Evolutionary conservation across 1,140 invertebrate genomes (phyloP), one percentile per base, ranked within the genome.

Genomic region (Streblospio benedicti): DNA sequence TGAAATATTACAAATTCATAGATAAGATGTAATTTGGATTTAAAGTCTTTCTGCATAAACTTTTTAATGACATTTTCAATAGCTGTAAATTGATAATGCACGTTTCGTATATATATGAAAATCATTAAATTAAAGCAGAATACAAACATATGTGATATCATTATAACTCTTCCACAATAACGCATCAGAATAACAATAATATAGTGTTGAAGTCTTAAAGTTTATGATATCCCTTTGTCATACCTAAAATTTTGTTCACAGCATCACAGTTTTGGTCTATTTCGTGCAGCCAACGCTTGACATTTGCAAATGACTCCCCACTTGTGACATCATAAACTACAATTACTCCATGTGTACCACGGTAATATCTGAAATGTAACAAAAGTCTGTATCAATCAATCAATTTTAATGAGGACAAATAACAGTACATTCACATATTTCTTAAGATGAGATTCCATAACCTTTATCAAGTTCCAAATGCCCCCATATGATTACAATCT

Each of bases 201-300:
- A 38, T n/a, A 38, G n/a, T 38, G n/a, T 38, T 38, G 35, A 9
- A n/a, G n/a, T 38, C 9, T 38, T 9, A 38, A 9, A n/a, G n/a
- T 9, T 38, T 9, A 9, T 38, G n/a, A n/a, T n/a, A n/a, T n/a
- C n/a, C n/a, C n/a, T n/a, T n/a, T n/a, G 30, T n/a, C 78, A 81
- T 77, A 92, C 90, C 91, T 83, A 99, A 84, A 81, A 98, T 93
- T 85, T 91, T 93, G 82, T 97, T 97, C 57, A 99, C 95, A 71
- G 94, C 89, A 83, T 99, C 95, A 85, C 96, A 99, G 82, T 99
- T 98, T 74, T 97, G 91, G 73, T 98, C 94, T 68, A 99, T 99
- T 83, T 99, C 96, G 73, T 97, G 91, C 32, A 97, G 82, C 82
- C 83, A 84, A 74, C 95, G 82, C 76, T 97, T 96, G 0, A 99